A percentile compares a stretch with the other conserved stretches of the same genome.
Evolutionary conservation across 2,797 vertebrate genomes (phyloP).

Genomic region (Chelmon rostratus): DNA sequence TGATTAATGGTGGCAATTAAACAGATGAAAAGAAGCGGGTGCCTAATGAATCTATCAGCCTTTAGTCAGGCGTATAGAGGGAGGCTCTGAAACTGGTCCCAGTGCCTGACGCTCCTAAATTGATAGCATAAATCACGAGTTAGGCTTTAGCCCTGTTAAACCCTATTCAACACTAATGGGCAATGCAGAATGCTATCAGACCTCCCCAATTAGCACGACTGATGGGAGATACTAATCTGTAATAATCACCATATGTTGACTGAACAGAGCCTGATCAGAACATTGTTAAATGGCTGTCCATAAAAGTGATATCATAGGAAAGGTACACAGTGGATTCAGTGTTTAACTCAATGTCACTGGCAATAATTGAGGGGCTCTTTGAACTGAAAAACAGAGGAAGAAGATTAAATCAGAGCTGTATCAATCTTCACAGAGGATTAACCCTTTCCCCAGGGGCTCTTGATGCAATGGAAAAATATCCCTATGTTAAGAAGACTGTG

Average conservation of each 20-base stretch:
- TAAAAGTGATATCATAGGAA: conserved; percentile 27
- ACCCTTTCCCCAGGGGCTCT: conserved; percentile 33
- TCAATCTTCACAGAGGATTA: conserved; percentile 57
- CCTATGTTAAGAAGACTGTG: conserved; percentile 34
- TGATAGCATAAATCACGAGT: conserved; percentile 68
- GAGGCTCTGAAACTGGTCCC: conserved; percentile 52
- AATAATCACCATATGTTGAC: conserved; percentile 61
- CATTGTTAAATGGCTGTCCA: conserved; percentile 15
- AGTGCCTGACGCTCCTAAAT: conserved; percentile 50
- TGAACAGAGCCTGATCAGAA: conserved; percentile 45
- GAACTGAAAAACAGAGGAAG: conserved; percentile 40
- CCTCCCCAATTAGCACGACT: conserved; percentile 40
- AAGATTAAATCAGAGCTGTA: conserved; percentile 33
- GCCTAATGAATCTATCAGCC: conserved; percentile 64
- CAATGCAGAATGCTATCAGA: conserved; percentile 47
- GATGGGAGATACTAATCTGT: conserved; percentile 51
- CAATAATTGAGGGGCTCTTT: conserved; percentile 39
- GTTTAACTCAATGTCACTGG: conserved; percentile 18
- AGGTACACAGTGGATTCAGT: conserved; percentile 24
- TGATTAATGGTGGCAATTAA: conserved; percentile 78
- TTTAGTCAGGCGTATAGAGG: conserved; percentile 42
- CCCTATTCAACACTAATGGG: conserved; percentile 47
- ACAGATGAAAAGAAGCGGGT: conserved; percentile 62
- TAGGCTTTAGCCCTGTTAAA: conserved; percentile 46
- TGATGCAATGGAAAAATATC: conserved; percentile 56